Conservation (phyloP, 2,113 vertebrate genomes). For the Stomatorhinus ivindoensis region DNA sequence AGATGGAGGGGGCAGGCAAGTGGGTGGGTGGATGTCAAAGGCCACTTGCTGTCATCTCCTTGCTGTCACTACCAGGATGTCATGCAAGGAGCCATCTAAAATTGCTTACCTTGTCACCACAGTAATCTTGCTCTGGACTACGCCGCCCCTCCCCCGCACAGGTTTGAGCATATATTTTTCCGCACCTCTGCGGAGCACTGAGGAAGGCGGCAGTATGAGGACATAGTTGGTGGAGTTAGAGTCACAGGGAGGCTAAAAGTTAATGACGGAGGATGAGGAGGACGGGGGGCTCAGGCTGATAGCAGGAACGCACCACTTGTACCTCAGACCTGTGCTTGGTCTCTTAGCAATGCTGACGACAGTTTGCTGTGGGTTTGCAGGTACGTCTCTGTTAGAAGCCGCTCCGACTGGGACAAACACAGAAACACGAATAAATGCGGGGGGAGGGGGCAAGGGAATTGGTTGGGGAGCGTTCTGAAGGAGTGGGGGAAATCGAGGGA, state of each 20-base stretch:
- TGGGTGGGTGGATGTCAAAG: neutral
- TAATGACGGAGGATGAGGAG: neutral
- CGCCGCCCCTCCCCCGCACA: neutral
- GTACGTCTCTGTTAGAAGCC: neutral
- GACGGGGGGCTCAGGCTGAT: neutral
- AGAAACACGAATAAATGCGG: too few relatives aligned
- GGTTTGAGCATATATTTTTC: neutral
- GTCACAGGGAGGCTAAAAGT: neutral
- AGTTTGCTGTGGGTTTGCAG: neutral
- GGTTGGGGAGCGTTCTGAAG: neutral
- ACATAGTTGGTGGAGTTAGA: neutral
- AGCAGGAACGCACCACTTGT: neutral
- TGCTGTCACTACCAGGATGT: neutral
- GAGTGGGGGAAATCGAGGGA: neutral
- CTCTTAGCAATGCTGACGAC: neutral
- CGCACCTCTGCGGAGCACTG: neutral
- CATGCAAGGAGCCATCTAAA: neutral
- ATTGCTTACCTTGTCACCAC: slow-evolving; percentile 10
- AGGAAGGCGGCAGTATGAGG: neutral
- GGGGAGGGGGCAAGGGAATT: neutral
- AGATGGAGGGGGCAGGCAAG: neutral
- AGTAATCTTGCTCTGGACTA: neutral
- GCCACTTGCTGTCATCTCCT: neutral
- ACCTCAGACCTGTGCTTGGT: neutral
- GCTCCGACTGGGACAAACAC: neutral